A percentile compares a stretch with the other conserved stretches of the same genome.
These are phyloP conservation scores for Hypena proboscidalis DNA, from an alignment of 2,888 invertebrate genomes.

Conservation along the genomic window DNA sequence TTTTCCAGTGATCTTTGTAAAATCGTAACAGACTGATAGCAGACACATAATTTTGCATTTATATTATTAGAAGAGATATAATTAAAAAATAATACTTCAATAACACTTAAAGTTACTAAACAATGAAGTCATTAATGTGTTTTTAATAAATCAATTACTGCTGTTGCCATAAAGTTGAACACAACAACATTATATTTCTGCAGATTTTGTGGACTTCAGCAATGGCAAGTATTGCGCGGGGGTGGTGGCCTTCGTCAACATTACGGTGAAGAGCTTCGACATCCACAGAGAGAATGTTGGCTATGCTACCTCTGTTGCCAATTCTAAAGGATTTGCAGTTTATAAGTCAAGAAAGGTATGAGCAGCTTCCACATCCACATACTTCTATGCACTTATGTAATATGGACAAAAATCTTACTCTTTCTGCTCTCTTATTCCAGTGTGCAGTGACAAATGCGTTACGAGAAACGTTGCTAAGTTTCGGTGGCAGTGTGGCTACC, in stretches of 20 bases:
- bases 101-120: too few relatives aligned
- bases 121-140: too few relatives aligned
- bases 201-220: constrained; percentile 76
- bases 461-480: constrained; percentile 75
- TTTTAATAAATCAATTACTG: too few relatives aligned
- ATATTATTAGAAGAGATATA: too few relatives aligned
- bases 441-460: constrained; percentile 78
- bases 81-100: too few relatives aligned
- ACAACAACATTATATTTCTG: constrained; percentile 23
- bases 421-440: constrained; percentile 45
- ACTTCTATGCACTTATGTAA: too few relatives aligned
- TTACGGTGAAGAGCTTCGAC: constrained; percentile 71
- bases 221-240: constrained; percentile 76
- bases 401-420: too few relatives aligned
- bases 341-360: constrained; percentile 77
- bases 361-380: too few relatives aligned
- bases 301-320: constrained; percentile 70
- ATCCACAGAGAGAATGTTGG: constrained; percentile 80
- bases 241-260: constrained; percentile 74
- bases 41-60: too few relatives aligned
- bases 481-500: constrained; percentile 71
- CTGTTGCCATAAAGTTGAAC: too few relatives aligned
- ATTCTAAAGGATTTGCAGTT: constrained; percentile 73
- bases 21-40: too few relatives aligned
- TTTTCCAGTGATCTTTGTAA: too few relatives aligned